These are phyloP conservation scores for Mesaphorura yosii DNA, from an alignment of 1,140 invertebrate species.

Conservation along the genomic window DNA sequence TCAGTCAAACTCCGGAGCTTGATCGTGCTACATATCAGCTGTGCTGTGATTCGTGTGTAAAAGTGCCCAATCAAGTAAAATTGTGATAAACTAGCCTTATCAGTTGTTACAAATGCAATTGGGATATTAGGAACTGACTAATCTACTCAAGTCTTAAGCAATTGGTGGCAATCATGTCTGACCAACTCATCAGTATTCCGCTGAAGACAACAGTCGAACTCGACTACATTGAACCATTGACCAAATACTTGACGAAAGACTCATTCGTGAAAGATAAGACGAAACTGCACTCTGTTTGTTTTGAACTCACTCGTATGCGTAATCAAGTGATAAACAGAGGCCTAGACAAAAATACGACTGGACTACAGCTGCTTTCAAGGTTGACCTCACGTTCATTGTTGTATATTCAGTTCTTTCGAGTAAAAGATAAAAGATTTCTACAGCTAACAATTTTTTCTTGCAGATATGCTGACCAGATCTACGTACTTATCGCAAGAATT, in stretches of 20 bases:
- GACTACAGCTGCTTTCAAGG: conserved; percentile 9
- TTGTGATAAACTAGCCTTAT: no score
- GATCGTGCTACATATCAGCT: no score
- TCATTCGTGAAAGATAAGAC: conserved; percentile 40
- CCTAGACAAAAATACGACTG: conserved; percentile 14
- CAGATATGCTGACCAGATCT: conserved; percentile 95
- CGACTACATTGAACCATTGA: conserved; percentile 48
- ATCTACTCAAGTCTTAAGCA: no score
- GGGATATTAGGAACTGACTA: no score
- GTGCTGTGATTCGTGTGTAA: no score
- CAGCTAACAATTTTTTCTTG: conserved; percentile 31
- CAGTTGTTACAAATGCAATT: no score
- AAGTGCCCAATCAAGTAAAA: no score
- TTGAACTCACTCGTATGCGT: no score
- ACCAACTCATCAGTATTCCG: conserved; percentile 39
- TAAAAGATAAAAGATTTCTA: not conserved
- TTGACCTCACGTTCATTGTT: not conserved
- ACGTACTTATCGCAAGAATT: conserved; percentile 80
- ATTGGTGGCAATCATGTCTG: no score
- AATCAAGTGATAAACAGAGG: conserved; percentile 10
- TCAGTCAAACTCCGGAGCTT: no score
- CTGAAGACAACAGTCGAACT: conserved; percentile 49
- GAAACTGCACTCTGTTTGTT: conserved; percentile 18
- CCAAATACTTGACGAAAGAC: conserved; percentile 36
- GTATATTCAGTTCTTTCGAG: not conserved